Percentiles rank a stretch among this genome's conserved stretches.
Conservation (phyloP, 2,888 invertebrate species). For the Cynaeus angustus region DNA sequence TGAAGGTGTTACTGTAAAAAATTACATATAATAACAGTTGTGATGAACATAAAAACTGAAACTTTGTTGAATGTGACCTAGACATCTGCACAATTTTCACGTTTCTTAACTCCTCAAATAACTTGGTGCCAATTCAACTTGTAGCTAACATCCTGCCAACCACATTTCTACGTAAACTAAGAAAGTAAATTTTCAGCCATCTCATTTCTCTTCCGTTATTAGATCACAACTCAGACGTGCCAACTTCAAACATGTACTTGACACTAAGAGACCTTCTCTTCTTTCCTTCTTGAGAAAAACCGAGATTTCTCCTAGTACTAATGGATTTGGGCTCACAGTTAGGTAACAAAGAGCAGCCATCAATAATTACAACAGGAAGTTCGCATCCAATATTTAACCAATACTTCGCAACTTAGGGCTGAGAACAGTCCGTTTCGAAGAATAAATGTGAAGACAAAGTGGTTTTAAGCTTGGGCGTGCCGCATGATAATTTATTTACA, state of each 20-base stretch:
- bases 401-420: background rate
- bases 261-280: slow-evolving; percentile 9
- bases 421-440: slow-evolving; percentile 7
- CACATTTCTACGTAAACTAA: too few species aligned
- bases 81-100: too few species aligned
- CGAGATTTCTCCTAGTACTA: background rate
- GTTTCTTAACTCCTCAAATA: too few species aligned
- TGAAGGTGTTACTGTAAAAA: too few species aligned
- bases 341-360: slow-evolving; percentile 9
- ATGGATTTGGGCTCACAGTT: slow-evolving; percentile 1
- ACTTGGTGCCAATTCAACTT: too few species aligned
- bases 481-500: slow-evolving; percentile 41
- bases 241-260: slow-evolving; percentile 2
- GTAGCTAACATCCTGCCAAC: too few species aligned
- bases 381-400: slow-evolving; percentile 24
- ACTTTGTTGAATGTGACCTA: too few species aligned
- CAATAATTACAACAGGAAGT: slow-evolving; percentile 12
- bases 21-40: too few species aligned
- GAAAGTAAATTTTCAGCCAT: background rate
- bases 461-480: slow-evolving; percentile 34
- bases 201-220: background rate
- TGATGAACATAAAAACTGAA: too few species aligned
- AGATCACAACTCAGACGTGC: background rate
- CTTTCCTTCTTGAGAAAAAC: background rate
- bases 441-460: slow-evolving; percentile 36